Evolutionary conservation across 2,797 vertebrate genomes (phyloP), one percentile per base, ranked within the genome.

Genomic region (Apogon talboti): DNA sequence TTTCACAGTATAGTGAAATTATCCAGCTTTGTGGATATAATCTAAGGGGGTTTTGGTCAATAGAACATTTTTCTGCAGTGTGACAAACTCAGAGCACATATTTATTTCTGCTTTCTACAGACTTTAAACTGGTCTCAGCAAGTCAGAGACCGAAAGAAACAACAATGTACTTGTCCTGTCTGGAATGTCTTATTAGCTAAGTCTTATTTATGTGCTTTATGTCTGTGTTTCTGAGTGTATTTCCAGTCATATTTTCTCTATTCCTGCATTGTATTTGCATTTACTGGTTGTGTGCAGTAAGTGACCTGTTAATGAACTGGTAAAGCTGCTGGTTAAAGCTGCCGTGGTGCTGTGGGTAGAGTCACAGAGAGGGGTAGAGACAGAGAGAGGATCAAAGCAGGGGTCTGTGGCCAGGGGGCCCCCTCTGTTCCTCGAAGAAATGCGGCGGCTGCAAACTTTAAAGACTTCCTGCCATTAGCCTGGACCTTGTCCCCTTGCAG

Each of bases 401-500:
- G 91, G 91, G 93, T 94, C 94, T 94, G 92, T 93, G 94, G 95
- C 96, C 95, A 93, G 81, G 92, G 93, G 95, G 94, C 93, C 95
- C 79, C 95, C 93, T 94, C 95, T 87, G 94, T 93, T 95, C 83
- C 79, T 94, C 96, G 94, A 97, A 97, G 95, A 98, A 98, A 98
- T 96, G 94, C 91, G 82, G 93, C 85, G 69, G 81, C 84, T 89
- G 93, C 94, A 94, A 95, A 96, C 96, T 98, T 98, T 97, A 98
- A 98, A 98, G 96, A 97, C 96, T 97, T 98, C 96, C 96, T 96
- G 96, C 96, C 96, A 98, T 98, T 98, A 97, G 96, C 91, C 90
- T 92, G 93, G 95, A 96, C 96, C 95, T 95, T 93, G 94, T 95
- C 94, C 95, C 94, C 93, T 95, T 78, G 66, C 94, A 92, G 91